A percentile compares a stretch with the other conserved stretches of the same genome.
Conservation (phyloP, 2,113 vertebrate genomes). For the Brienomyrus brachyistius region DNA sequence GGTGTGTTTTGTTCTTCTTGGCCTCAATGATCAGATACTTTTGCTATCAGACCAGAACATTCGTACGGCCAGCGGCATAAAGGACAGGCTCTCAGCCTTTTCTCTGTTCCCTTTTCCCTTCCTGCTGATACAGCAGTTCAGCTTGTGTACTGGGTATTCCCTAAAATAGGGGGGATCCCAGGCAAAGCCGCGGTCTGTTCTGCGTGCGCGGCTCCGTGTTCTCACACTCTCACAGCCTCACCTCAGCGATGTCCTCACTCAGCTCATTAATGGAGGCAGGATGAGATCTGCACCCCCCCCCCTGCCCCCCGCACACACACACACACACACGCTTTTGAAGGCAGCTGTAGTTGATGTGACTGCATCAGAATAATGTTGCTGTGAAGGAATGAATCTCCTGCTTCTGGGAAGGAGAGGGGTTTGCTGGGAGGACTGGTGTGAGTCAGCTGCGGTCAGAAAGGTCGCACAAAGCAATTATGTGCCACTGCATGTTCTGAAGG, state of each 20-base stretch:
- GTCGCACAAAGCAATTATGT: constrained; percentile 32
- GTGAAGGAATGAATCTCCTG: neutral
- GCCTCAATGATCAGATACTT: neutral
- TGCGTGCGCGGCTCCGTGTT: neutral
- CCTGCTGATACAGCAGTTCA: neutral
- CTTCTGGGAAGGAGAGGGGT: neutral
- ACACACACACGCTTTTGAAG: neutral
- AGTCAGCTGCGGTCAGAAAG: constrained; percentile 20
- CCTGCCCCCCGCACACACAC: neutral
- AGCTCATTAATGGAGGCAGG: neutral
- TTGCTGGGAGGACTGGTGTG: neutral
- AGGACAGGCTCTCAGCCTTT: neutral
- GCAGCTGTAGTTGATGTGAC: neutral
- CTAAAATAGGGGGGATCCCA: neutral
- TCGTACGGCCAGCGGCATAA: neutral
- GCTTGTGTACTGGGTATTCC: neutral
- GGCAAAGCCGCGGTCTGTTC: neutral
- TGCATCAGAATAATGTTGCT: neutral
- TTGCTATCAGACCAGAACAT: neutral
- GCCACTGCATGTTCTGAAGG: constrained; percentile 4
- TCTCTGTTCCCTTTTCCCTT: neutral
- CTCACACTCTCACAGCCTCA: neutral
- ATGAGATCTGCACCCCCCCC: neutral
- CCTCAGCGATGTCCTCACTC: neutral
- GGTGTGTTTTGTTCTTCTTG: neutral